phyloP scores from a whole-genome alignment of 2,888 invertebrate genomes.

The Drosophila barbarae region DNA sequence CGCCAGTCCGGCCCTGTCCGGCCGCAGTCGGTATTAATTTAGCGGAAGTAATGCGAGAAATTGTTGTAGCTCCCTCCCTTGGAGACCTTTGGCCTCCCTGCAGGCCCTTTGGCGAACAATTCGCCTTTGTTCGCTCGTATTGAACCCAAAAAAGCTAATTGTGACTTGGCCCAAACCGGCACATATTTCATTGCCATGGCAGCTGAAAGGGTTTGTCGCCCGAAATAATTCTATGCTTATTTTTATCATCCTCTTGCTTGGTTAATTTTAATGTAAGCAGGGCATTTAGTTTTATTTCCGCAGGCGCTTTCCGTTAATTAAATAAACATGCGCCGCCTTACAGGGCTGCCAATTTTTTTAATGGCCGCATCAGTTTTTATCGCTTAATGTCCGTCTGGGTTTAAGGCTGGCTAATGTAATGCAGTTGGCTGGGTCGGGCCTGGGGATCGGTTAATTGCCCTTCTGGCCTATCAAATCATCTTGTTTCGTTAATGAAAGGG shows the following conservation, averaged over 20 bases:
- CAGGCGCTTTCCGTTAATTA: slow-evolving; percentile 56
- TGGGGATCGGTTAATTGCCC: slow-evolving; percentile 52
- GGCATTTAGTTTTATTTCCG: slow-evolving; percentile 58
- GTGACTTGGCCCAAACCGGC: slow-evolving; percentile 26
- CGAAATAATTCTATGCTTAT: slow-evolving; percentile 39
- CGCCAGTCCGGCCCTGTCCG: slow-evolving; percentile 55
- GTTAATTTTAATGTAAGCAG: slow-evolving; percentile 58
- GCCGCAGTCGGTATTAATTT: slow-evolving; percentile 77
- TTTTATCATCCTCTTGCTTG: slow-evolving; percentile 67
- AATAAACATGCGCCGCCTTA: slow-evolving; percentile 55
- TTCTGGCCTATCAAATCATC: slow-evolving; percentile 56
- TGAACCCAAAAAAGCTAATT: slow-evolving; percentile 40
- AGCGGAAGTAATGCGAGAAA: slow-evolving; percentile 78
- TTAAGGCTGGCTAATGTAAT: slow-evolving; percentile 34
- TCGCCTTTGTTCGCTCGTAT: slow-evolving; percentile 36
- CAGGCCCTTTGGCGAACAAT: slow-evolving; percentile 22
- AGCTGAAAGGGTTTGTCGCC: slow-evolving; percentile 47
- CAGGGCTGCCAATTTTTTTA: slow-evolving; percentile 38
- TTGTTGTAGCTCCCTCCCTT: slow-evolving; percentile 53
- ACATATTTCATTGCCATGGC: slow-evolving; percentile 39
- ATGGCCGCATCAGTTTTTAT: slow-evolving; percentile 63
- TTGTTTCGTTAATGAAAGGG: slow-evolving; percentile 45
- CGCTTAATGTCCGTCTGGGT: slow-evolving; percentile 43
- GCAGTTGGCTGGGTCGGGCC: slow-evolving; percentile 23
- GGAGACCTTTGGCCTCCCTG: slow-evolving; percentile 7